A percentile compares a stretch with the other conserved stretches of the same genome.
Conservation (phyloP, 2,888 invertebrate species). For the Mechanitis mazaeus region DNA sequence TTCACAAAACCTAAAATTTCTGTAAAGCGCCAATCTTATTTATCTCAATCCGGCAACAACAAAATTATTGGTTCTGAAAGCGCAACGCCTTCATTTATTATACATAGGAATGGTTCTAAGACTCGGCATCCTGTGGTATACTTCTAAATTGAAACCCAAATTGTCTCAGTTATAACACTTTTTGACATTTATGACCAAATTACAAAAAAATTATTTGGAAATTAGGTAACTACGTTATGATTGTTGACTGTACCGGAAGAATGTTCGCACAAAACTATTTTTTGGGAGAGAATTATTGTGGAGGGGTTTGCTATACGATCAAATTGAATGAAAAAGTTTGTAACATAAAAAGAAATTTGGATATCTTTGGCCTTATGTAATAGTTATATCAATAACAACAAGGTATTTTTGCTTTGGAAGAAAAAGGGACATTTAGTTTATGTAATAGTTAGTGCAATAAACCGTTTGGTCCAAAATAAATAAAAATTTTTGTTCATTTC, state of each 20-base stretch:
- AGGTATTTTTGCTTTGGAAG: too few species aligned
- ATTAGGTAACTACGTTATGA: slow-evolving; percentile 65
- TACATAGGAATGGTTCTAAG: slow-evolving; percentile 33
- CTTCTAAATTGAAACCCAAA: slow-evolving; percentile 42
- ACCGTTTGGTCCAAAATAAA: slow-evolving; percentile 8
- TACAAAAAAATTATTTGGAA: slow-evolving; percentile 62
- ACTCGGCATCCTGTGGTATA: slow-evolving; percentile 28
- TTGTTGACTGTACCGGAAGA: slow-evolving; percentile 59
- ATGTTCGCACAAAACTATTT: slow-evolving; percentile 60
- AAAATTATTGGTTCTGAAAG: slow-evolving; percentile 59
- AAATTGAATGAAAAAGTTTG: slow-evolving; percentile 40
- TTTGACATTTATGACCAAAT: slow-evolving; percentile 61
- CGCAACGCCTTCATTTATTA: slow-evolving; percentile 61
- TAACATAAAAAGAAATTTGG: slow-evolving; percentile 31
- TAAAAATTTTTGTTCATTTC: too few species aligned
- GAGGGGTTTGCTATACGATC: slow-evolving; percentile 51
- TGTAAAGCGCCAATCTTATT: slow-evolving; percentile 67
- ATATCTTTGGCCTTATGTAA: slow-evolving; percentile 13
- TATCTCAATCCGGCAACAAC: slow-evolving; percentile 43
- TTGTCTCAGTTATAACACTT: slow-evolving; percentile 49
- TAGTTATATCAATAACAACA: background rate
- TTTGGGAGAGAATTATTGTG: slow-evolving; percentile 57
- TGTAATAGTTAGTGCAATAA: too few species aligned
- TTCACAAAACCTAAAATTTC: slow-evolving; percentile 57
- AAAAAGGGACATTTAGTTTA: too few species aligned